Base-by-base conservation (phyloP, 1,140 invertebrate genomes). In the Brachionus asplanchnoidis region DNA sequence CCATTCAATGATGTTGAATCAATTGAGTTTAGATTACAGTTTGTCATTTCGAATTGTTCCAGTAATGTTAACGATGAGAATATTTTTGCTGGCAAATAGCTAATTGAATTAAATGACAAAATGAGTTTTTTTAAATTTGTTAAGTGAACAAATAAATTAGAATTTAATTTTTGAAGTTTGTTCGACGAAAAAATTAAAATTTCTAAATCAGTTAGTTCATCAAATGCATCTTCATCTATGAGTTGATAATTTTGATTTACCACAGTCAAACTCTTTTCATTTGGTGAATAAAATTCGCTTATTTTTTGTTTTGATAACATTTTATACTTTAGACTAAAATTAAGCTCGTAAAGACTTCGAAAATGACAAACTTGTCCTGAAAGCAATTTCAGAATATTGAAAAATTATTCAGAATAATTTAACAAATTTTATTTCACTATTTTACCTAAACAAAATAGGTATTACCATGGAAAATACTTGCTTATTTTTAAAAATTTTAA, bases 71-170 rank as follows among this genome's bases (percentile, higher is more conserved):
- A 28, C 2, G 66, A 68, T 1, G 66, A 32, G 66, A 68, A 68
- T 68, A 68, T 40, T 12, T 68, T 68, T 68, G 26, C 28, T 32
- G 66, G 28, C 66, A 68, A 68, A 12, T 0, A 68, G n/a, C 4
- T 14, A 0, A 68, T 68, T 68, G 66, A 68, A 68, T 68, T 68
- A 68, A 40, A 68, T 68, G 66, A 68, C 4, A 68, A 68, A 68
- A 68, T 68, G 66, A 68, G 66, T 68, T 36, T 68, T 68, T 68
- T 68, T 68, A 68, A 68, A n/a, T 68, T 68, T 68, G 14, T 1
- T n/a, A 68, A 68, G n/a, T 68, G 66, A 32, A 68, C 4, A 68
- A 68, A 68, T 1, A 40, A n/a, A 40, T 14, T 68, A 14, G 66
- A 40, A 40, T 68, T 68, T 68, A 68, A 68, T 32, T 12, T 68